Percentiles rank a stretch among this genome's conserved stretches.
These are phyloP conservation scores for Neosilurus mollespiculum DNA, from an alignment of 2,797 vertebrate genomes.

Conservation along the genomic window DNA sequence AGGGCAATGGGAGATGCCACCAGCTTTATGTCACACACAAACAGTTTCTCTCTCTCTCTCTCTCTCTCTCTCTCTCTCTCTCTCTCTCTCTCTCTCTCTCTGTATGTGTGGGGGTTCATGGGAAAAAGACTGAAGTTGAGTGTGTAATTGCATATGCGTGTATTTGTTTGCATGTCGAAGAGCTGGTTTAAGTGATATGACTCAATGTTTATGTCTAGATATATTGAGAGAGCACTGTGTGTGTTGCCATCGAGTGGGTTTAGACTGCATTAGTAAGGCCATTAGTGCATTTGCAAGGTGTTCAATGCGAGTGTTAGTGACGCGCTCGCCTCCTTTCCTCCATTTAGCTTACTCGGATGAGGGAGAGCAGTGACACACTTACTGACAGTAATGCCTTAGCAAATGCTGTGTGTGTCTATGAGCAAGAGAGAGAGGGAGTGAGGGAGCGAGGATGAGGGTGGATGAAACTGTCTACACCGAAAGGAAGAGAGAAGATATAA, in stretches of 20 bases:
- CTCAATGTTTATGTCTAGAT: conserved; percentile 39
- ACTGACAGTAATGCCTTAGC: conserved; percentile 69
- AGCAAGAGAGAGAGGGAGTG: conserved; percentile 17
- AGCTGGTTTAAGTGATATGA: conserved; percentile 42
- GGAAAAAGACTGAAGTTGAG: conserved; percentile 15
- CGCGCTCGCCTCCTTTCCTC: conserved; percentile 63
- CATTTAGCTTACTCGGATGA: conserved; percentile 70
- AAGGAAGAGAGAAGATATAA: conserved; percentile 34
- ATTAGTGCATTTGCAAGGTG: conserved; percentile 69
- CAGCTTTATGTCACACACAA: conserved; percentile 28
- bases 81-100: too few species aligned
- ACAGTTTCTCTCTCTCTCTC: not conserved
- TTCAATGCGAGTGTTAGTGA: conserved; percentile 72
- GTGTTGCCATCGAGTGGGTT: conserved; percentile 72
- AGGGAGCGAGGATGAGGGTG: conserved; percentile 8
- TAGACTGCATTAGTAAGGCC: conserved; percentile 72
- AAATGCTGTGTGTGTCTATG: conserved; percentile 47
- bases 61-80: too few species aligned
- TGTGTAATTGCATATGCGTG: conserved; percentile 30
- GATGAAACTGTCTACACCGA: conserved; percentile 5
- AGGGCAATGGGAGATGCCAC: conserved; percentile 48
- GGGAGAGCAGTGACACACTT: conserved; percentile 69
- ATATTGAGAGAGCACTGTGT: conserved; percentile 9
- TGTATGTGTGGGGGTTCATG: not conserved
- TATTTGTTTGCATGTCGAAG: conserved; percentile 34